phyloP scores from a whole-genome alignment of 2,113 vertebrate genomes.

The Puma concolor region DNA sequence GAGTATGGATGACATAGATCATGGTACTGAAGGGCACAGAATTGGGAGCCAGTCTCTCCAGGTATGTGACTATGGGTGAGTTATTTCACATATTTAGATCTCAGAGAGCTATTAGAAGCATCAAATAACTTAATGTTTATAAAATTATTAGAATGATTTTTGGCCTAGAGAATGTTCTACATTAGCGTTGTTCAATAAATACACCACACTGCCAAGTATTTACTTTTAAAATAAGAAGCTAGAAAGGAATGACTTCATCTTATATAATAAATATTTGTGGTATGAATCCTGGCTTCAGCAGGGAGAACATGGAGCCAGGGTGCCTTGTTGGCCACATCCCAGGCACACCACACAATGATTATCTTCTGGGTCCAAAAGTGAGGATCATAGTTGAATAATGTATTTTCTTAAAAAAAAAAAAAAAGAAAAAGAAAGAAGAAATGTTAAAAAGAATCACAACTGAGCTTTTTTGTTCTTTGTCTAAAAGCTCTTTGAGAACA shows the following conservation, averaged over 20 bases:
- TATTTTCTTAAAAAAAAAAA: neutral
- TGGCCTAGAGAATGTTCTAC: neutral
- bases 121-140: neutral
- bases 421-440: neutral
- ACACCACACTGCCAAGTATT: neutral
- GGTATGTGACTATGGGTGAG: neutral
- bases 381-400: neutral
- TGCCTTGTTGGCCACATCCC: too few relatives aligned
- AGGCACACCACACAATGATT: neutral
- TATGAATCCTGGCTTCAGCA: neutral
- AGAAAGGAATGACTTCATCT: neutral
- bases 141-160: neutral
- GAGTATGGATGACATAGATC: neutral
- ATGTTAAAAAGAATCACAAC: neutral
- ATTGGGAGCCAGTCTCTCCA: neutral
- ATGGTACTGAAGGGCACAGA: neutral
- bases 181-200: neutral
- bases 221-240: neutral
- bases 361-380: neutral
- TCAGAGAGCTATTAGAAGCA: neutral
- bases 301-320: neutral
- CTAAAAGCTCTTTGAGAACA: neutral
- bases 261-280: neutral
- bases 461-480: neutral
- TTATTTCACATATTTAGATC: neutral